Evolutionary conservation across 1,140 invertebrate genomes (phyloP).

Genomic region (Euwallacea similis): DNA sequence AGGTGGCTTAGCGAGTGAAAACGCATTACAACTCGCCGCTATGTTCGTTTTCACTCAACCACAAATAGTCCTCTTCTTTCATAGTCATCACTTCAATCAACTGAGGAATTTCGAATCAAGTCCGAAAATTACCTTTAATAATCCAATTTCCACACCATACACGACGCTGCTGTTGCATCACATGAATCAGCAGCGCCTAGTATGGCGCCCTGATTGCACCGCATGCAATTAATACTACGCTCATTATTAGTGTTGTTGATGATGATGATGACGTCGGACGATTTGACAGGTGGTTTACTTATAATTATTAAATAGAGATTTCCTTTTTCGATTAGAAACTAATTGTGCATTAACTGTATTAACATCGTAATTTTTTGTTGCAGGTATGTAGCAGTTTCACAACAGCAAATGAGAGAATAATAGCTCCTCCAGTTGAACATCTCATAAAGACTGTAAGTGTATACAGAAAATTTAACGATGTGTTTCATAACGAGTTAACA

Average conservation of each 20-base stretch:
- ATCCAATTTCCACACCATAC: slow-evolving; percentile 1
- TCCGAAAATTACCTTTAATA: slow-evolving; percentile 4
- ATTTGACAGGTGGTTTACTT: slow-evolving; percentile 1
- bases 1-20: too few relatives aligned
- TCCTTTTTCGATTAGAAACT: neutral
- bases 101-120: neutral
- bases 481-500: slow-evolving; percentile 19
- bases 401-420: neutral
- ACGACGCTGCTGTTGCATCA: neutral
- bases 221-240: neutral
- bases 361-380: neutral
- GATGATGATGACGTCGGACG: neutral
- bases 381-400: neutral
- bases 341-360: neutral
- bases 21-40: too few relatives aligned
- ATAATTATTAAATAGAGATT: slow-evolving; percentile 1
- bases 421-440: neutral
- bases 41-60: too few relatives aligned
- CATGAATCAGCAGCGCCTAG: neutral
- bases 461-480: slow-evolving; percentile 13
- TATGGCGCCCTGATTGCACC: neutral
- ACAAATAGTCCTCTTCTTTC: neutral
- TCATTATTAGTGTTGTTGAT: neutral
- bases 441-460: slow-evolving; percentile 3
- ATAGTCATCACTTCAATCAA: slow-evolving; percentile 1